These are phyloP conservation scores for Carollia perspicillata DNA, from an alignment of 2,113 vertebrate genomes.

Conservation along the genomic window DNA sequence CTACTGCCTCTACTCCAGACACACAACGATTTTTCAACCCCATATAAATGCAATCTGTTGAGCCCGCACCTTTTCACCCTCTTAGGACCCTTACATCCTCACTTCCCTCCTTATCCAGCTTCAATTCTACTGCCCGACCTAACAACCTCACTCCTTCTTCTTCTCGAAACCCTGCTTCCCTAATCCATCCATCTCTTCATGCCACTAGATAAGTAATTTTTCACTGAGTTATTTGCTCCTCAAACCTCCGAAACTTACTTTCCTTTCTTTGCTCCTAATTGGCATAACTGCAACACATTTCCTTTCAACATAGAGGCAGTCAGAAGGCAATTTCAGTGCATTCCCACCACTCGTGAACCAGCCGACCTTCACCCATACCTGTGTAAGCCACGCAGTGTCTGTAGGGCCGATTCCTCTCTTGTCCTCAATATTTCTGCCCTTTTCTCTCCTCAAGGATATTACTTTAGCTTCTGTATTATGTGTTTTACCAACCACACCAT, in stretches of 20 bases:
- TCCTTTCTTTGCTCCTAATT: background rate
- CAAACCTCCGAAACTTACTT: background rate
- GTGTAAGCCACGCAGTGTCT: background rate
- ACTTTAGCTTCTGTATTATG: background rate
- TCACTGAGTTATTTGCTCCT: background rate
- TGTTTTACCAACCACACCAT: background rate
- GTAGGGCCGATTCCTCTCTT: background rate
- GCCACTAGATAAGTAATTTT: background rate
- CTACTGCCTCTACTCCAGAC: too few species aligned
- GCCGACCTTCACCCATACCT: background rate
- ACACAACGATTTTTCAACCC: too few species aligned
- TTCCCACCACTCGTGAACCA: background rate
- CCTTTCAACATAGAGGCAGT: background rate
- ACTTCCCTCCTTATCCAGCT: background rate
- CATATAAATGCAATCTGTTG: background rate
- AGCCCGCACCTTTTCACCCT: background rate
- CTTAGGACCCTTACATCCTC: too few species aligned
- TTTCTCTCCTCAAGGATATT: background rate
- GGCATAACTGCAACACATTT: background rate
- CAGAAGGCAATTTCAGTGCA: background rate
- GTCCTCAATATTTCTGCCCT: background rate
- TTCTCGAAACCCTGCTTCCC: too few species aligned
- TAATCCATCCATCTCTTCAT: background rate
- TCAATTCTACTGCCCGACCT: background rate
- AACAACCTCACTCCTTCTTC: accelerated